A percentile compares a stretch with the other conserved stretches of the same genome.
These are phyloP conservation scores for Drosophila subobscura DNA, from an alignment of 1,140 invertebrate species.

Conservation along the genomic window DNA sequence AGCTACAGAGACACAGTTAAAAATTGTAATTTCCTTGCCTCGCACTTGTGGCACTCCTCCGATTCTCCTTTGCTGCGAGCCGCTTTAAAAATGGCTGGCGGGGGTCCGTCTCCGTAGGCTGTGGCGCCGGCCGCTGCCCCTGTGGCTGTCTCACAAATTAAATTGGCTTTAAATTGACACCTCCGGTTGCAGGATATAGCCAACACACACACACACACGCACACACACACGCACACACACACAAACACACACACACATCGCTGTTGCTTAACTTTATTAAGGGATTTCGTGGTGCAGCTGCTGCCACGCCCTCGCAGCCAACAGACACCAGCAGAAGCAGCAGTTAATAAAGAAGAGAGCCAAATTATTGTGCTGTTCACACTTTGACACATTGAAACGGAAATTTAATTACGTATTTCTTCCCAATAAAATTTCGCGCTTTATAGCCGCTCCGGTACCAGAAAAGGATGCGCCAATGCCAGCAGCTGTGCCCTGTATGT, in stretches of 20 bases:
- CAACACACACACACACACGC: conserved; percentile 35
- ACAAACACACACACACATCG: conserved; percentile 19
- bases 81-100: conserved; percentile 64
- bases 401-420: conserved; percentile 80
- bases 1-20: conserved; percentile 58
- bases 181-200: conserved; percentile 79
- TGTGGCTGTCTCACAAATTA: conserved; percentile 67
- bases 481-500: conserved; percentile 14
- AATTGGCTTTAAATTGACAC: conserved; percentile 83
- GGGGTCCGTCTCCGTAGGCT: conserved; percentile 27
- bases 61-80: conserved; percentile 34
- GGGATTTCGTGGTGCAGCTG: conserved; percentile 78
- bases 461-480: conserved; percentile 40
- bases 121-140: conserved; percentile 26
- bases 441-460: conserved; percentile 36
- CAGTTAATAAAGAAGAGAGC: conserved; percentile 80
- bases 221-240: conserved; percentile 30
- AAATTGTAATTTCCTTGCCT: conserved; percentile 72
- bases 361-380: conserved; percentile 82
- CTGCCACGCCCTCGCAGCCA: conserved; percentile 53
- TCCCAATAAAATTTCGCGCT: conserved; percentile 65
- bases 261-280: conserved; percentile 77
- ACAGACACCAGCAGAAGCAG: conserved; percentile 42
- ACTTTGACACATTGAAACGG: conserved; percentile 81
- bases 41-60: conserved; percentile 13